phyloP scores from a whole-genome alignment of 2,113 vertebrate species.

The Pangasianodon gigas region DNA sequence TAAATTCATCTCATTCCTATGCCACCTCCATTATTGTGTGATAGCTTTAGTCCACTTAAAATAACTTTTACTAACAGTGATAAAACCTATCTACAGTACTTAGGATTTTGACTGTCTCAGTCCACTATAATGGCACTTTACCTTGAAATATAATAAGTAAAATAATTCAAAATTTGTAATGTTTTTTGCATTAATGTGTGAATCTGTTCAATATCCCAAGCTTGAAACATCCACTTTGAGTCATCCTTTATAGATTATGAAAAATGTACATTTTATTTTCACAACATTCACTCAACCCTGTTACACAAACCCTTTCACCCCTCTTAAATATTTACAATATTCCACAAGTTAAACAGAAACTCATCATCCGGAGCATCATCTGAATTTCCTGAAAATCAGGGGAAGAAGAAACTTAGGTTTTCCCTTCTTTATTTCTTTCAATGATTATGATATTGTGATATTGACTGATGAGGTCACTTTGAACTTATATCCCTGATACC shows the following conservation, averaged over 20 bases:
- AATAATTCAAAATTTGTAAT: not conserved
- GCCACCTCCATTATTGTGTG: not conserved
- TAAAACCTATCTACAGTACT: not conserved
- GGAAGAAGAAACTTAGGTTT: not conserved
- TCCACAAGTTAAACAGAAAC: not conserved
- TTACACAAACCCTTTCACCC: not conserved
- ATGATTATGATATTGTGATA: not conserved
- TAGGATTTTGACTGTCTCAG: not conserved
- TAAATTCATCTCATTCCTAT: slow-evolving; percentile 1
- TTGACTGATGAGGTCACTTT: not conserved
- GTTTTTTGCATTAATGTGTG: not conserved
- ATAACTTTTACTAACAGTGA: not conserved
- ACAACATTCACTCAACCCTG: not conserved
- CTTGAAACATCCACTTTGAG: not conserved
- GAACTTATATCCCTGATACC: not conserved
- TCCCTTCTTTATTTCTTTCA: not conserved
- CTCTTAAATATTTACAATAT: not conserved
- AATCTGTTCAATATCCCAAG: not conserved
- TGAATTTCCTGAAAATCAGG: not conserved
- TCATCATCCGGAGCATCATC: not conserved
- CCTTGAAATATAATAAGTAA: not conserved
- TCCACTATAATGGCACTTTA: not conserved
- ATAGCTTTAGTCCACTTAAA: not conserved
- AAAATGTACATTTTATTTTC: not conserved
- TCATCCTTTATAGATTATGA: not conserved